Evolutionary conservation across 2,888 invertebrate genomes (phyloP), one percentile per base, ranked within the genome.

Genomic region (Lypha dubia): DNA sequence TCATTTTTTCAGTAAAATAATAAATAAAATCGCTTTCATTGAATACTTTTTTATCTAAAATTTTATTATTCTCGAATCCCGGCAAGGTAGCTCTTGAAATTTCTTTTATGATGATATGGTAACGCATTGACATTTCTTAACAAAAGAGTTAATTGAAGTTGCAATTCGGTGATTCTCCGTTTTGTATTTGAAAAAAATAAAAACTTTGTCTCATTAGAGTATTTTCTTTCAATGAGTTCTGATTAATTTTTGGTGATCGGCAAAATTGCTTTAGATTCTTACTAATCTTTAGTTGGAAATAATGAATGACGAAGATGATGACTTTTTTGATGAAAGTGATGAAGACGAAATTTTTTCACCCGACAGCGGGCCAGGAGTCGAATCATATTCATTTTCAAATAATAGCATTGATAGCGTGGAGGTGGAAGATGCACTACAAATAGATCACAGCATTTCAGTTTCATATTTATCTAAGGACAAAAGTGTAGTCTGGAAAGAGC

Each of bases 391-490:
- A 6, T 32, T 32, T 32, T 32, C 32, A 32, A 32, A 32, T 32
- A 8, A 32, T 32, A 32, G 32, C 32, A 60, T 35, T 60, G 17
- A 35, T 35, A 60, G 35, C 11, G 35, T 60, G 35, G 17, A 35
- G 35, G 35, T 35, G 58, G 32, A 60, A 60, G 20, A 32, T n/a
- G n/a, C n/a, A n/a, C n/a, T n/a, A n/a, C n/a, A n/a, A n/a, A n/a
- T n/a, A n/a, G n/a, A n/a, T n/a, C n/a, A n/a, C n/a, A n/a, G n/a
- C n/a, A n/a, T n/a, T n/a, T n/a, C n/a, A n/a, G n/a, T n/a, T n/a
- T n/a, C n/a, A 60, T 15, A 60, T 32, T 60, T 60, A 35, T 60
- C 6, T 60, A 60, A 60, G 53, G 53, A 53, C n/a, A n/a, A n/a
- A n/a, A n/a, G n/a, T n/a, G n/a, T n/a, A n/a, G n/a, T n/a, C n/a